Evolutionary conservation across 2,113 vertebrate species (phyloP).

Genomic region (Ibidorhyncha struthersii): DNA sequence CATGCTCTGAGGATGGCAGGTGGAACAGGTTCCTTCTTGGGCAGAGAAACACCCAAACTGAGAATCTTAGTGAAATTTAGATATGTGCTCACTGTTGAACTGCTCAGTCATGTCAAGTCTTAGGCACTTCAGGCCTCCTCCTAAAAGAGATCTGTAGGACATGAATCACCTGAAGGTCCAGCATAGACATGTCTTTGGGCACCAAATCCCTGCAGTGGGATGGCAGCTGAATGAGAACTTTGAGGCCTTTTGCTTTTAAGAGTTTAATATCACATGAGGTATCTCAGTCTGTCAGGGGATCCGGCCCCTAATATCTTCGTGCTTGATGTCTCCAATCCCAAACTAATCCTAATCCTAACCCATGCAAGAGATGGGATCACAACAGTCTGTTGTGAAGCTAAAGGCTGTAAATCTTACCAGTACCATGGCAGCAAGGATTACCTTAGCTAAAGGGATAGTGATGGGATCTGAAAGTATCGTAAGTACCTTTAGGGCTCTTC

Average conservation of each 20-base stretch:
- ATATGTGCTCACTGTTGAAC: background rate
- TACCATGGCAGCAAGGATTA: background rate
- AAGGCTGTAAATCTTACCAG: background rate
- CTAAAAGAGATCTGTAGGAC: background rate
- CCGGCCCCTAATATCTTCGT: background rate
- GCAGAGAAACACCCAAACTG: background rate
- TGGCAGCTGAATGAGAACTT: background rate
- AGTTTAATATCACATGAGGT: background rate
- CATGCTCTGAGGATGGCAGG: background rate
- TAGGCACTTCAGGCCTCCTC: background rate
- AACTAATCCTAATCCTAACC: background rate
- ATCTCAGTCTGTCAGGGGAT: background rate
- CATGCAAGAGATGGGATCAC: background rate
- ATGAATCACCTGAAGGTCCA: background rate
- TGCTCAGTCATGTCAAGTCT: background rate
- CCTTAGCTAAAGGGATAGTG: background rate
- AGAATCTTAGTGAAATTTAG: background rate
- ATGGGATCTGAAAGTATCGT: background rate
- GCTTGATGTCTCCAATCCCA: background rate
- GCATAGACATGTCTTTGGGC: background rate
- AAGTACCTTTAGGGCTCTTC: background rate
- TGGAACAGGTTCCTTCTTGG: background rate
- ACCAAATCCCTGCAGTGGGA: background rate
- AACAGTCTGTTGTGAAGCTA: background rate
- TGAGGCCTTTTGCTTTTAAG: background rate